These are phyloP conservation scores for Musca domestica DNA, from an alignment of 1,140 invertebrate genomes.

Conservation along the genomic window DNA sequence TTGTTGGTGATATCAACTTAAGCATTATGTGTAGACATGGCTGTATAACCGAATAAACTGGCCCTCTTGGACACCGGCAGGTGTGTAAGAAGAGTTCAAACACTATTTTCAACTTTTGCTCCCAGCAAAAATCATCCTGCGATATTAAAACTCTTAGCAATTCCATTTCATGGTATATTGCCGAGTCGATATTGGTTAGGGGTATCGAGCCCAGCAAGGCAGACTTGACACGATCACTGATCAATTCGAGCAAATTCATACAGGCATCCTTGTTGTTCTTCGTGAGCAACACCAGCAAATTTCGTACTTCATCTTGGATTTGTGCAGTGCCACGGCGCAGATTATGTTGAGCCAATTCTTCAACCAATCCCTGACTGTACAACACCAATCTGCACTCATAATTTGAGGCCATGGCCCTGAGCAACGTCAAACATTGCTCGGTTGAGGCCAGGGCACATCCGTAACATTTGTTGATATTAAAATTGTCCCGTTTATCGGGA, in stretches of 20 bases:
- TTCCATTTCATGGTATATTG: slow-evolving; percentile 84
- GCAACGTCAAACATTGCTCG: slow-evolving; percentile 88
- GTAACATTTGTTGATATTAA: slow-evolving; percentile 67
- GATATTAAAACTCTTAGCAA: slow-evolving; percentile 83
- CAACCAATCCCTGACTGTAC: slow-evolving; percentile 83
- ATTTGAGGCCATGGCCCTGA: slow-evolving; percentile 88
- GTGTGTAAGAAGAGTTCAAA: slow-evolving; percentile 80
- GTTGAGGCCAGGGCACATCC: slow-evolving; percentile 84
- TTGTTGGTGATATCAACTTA: slow-evolving; percentile 70
- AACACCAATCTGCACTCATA: slow-evolving; percentile 72
- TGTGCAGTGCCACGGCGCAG: slow-evolving; percentile 74
- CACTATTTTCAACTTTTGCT: slow-evolving; percentile 85
- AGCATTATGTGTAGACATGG: slow-evolving; percentile 85
- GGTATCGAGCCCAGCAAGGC: slow-evolving; percentile 63
- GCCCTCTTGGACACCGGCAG: slow-evolving; percentile 58
- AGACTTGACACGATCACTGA: slow-evolving; percentile 79
- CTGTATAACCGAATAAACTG: slow-evolving; percentile 46
- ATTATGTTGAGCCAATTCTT: slow-evolving; percentile 89
- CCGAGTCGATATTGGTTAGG: slow-evolving; percentile 70
- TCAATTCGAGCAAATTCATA: slow-evolving; percentile 76
- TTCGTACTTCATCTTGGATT: slow-evolving; percentile 82
- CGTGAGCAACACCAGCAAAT: slow-evolving; percentile 86
- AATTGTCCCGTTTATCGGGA: slow-evolving; percentile 29
- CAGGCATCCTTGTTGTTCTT: slow-evolving; percentile 86
- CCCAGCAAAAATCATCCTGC: slow-evolving; percentile 94